Conservation (phyloP, 2,113 vertebrate species). For the Phoxinus phoxinus region DNA sequence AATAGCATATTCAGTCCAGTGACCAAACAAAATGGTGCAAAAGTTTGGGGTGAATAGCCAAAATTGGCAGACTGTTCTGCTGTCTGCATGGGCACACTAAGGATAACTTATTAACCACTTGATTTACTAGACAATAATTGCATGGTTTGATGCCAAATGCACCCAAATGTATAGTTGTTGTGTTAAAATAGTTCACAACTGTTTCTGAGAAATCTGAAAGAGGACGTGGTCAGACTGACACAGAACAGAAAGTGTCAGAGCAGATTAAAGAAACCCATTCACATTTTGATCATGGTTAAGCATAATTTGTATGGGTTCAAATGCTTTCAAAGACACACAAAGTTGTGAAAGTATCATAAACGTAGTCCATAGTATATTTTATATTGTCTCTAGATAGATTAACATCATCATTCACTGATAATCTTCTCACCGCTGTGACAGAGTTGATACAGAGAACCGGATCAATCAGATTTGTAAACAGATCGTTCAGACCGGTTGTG, state of each 20-base stretch:
- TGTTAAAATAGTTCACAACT: neutral
- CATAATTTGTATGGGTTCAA: neutral
- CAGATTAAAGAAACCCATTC: neutral
- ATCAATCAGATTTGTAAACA: neutral
- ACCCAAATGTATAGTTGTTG: neutral
- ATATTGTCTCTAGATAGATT: neutral
- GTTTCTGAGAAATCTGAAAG: conserved; percentile 29
- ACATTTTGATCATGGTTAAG: neutral
- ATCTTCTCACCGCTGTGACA: neutral
- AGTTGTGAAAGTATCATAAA: neutral
- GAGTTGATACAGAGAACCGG: no score
- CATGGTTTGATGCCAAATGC: neutral
- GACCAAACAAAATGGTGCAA: conserved; percentile 5
- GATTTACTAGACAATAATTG: neutral
- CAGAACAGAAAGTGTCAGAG: neutral
- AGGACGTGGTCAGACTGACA: conserved; percentile 4
- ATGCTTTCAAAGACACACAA: neutral
- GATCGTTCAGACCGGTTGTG: neutral
- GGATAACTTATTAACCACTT: neutral
- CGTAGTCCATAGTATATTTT: neutral
- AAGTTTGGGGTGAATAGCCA: neutral
- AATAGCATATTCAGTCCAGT: neutral
- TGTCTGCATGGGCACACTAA: neutral
- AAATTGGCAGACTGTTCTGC: neutral
- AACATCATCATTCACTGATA: neutral